Conservation (phyloP, 1,140 invertebrate species). For the Pissodes strobi region DNA sequence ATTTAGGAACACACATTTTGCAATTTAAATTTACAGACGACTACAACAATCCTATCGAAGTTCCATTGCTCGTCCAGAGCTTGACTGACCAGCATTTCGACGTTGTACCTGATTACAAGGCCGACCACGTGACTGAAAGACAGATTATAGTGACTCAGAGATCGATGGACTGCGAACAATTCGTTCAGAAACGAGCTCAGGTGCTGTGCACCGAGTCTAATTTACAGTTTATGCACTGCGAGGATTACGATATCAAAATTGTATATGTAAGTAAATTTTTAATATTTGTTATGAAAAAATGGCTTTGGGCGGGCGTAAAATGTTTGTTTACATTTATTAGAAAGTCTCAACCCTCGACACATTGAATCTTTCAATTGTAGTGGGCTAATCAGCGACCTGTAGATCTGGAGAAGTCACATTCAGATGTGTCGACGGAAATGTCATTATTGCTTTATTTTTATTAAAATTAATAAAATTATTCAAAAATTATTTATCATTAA, state of each 20-base stretch:
- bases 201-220: constrained; percentile 50
- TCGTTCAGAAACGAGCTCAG: constrained; percentile 52
- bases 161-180: constrained; percentile 55
- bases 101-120: constrained; percentile 50
- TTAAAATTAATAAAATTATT: no score
- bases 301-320: no score
- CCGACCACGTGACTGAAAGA: constrained; percentile 51
- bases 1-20: no score
- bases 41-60: constrained; percentile 54
- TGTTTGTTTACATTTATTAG: no score
- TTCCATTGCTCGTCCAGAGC: constrained; percentile 53
- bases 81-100: constrained; percentile 53
- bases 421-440: no score
- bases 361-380: no score
- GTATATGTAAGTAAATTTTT: constrained; percentile 48
- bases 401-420: no score
- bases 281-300: not conserved
- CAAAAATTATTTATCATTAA: no score
- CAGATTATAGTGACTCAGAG: constrained; percentile 54
- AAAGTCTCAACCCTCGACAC: no score
- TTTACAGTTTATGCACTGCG: constrained; percentile 53
- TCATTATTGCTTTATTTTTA: no score
- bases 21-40: constrained; percentile 45
- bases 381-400: no score
- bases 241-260: constrained; percentile 55